These are phyloP conservation scores for Psettodes erumei DNA, from an alignment of 2,113 vertebrate species.

Conservation along the genomic window DNA sequence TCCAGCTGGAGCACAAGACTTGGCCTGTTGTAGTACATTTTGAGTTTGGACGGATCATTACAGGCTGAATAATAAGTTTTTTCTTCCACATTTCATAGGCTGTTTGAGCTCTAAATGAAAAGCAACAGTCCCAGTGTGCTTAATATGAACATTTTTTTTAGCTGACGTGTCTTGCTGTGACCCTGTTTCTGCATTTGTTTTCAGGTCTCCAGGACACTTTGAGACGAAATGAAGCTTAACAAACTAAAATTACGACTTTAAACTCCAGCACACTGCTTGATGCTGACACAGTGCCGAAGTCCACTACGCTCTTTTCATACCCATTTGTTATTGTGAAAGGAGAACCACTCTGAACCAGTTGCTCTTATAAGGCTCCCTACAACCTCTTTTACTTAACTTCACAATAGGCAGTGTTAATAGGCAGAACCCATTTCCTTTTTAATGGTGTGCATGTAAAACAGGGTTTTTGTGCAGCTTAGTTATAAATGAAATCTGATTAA, in stretches of 20 bases:
- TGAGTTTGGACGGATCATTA: neutral
- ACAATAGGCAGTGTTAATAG: neutral
- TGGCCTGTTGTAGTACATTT: neutral
- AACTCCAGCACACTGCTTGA: too few species aligned
- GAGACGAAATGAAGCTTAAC: neutral
- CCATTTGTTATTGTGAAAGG: neutral
- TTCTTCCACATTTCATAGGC: too few species aligned
- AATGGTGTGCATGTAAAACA: neutral
- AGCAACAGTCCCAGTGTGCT: neutral
- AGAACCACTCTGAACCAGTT: neutral
- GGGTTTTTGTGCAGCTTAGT: conserved; percentile 7
- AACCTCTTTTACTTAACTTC: neutral
- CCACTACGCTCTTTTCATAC: neutral
- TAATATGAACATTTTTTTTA: neutral
- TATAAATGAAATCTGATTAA: conserved; percentile 14
- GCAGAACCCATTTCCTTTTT: neutral
- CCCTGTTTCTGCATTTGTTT: neutral
- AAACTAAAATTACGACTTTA: neutral
- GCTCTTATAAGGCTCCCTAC: neutral
- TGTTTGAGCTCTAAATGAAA: neutral
- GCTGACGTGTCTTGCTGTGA: neutral
- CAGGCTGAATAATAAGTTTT: too few species aligned
- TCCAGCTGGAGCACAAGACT: neutral
- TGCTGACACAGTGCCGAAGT: neutral
- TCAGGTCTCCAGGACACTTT: neutral